phyloP scores from a whole-genome alignment of 2,888 invertebrate genomes.

The Criorhina ranunculi region DNA sequence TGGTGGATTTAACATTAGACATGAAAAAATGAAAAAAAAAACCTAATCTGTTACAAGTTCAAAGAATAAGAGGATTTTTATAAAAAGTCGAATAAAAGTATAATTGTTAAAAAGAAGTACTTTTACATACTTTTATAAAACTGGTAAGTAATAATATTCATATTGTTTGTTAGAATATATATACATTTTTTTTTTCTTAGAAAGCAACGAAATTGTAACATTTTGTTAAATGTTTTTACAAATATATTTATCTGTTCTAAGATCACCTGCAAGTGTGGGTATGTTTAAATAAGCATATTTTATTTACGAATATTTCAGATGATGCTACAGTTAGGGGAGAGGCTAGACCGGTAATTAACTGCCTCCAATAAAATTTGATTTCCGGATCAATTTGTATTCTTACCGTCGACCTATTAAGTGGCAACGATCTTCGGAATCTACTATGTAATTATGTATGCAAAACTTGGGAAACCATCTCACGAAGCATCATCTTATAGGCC shows the following conservation, averaged over 20 bases:
- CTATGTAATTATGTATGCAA: no score
- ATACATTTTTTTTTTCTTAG: conserved; percentile 10
- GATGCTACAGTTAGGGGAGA: no score
- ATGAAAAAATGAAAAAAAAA: background rate
- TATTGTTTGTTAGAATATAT: conserved; percentile 7
- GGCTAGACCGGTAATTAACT: no score
- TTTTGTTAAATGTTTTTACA: conserved; percentile 18
- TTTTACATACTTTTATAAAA: conserved; percentile 34
- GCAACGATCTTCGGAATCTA: no score
- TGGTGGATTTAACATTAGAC: conserved; percentile 1
- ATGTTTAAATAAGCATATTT: no score
- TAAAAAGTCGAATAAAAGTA: conserved; percentile 16
- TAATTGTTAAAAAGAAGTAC: conserved; percentile 26
- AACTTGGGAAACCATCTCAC: no score
- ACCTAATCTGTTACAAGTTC: background rate
- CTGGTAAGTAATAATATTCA: conserved; percentile 49
- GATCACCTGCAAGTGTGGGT: no score
- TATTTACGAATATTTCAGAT: no score
- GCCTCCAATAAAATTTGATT: no score
- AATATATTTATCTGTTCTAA: conserved; percentile 19
- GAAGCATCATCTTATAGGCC: no score
- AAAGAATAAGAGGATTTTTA: conserved; percentile 7
- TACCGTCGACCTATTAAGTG: no score
- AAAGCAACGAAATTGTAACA: conserved; percentile 16
- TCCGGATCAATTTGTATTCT: no score